Evolutionary conservation across 2,113 vertebrate species (phyloP).

Genomic region (Cololabis saira): DNA sequence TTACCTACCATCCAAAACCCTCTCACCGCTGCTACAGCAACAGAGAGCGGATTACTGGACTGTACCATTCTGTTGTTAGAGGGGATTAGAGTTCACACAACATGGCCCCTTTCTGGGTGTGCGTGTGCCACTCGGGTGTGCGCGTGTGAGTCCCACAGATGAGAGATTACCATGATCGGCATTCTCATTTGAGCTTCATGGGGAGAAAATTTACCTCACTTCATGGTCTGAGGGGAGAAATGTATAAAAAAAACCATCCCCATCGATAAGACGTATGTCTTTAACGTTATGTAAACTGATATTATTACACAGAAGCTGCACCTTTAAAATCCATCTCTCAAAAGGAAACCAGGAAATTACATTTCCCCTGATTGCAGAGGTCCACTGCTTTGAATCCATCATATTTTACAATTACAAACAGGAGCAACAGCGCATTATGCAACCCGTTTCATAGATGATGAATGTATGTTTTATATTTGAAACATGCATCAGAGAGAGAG

Average conservation of each 20-base stretch:
- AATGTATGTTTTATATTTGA: neutral
- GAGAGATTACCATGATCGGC: constrained; percentile 80
- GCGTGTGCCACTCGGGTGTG: constrained; percentile 58
- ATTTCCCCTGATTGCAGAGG: constrained; percentile 1
- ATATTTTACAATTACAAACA: constrained; percentile 7
- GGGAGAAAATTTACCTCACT: constrained; percentile 43
- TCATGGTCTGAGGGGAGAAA: constrained; percentile 21
- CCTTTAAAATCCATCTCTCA: neutral
- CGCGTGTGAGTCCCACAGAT: constrained; percentile 71
- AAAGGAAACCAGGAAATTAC: neutral
- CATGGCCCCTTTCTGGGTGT: constrained; percentile 80
- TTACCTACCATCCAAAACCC: constrained; percentile 84
- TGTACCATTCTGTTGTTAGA: constrained; percentile 87
- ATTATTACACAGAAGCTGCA: neutral
- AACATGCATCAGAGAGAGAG: neutral
- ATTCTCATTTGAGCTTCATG: constrained; percentile 72
- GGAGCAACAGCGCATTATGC: constrained; percentile 1
- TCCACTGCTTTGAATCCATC: neutral
- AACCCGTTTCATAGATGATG: constrained; percentile 2
- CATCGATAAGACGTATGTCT: neutral
- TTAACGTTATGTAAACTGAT: constrained; percentile 4
- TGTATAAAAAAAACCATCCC: constrained; percentile 4
- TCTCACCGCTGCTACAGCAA: constrained; percentile 89
- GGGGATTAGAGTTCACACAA: constrained; percentile 86
- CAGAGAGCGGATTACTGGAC: constrained; percentile 90